These are phyloP conservation scores for Eulithis testata DNA, from an alignment of 2,888 invertebrate genomes.

Conservation along the genomic window DNA sequence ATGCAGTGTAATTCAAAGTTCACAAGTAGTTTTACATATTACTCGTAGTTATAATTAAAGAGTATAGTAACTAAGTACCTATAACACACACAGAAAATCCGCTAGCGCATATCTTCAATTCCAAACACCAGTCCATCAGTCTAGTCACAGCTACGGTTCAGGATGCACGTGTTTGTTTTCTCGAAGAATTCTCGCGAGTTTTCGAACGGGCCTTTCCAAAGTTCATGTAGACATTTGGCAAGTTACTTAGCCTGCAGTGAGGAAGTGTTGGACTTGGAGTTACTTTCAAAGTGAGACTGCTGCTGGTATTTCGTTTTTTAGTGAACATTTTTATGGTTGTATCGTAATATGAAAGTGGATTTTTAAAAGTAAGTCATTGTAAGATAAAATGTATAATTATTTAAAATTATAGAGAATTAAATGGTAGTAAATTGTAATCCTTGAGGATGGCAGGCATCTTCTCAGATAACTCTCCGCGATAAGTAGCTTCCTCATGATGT, in stretches of 20 bases:
- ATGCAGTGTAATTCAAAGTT: too few species aligned
- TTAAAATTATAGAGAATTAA: too few species aligned
- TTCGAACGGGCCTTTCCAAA: slow-evolving; percentile 11
- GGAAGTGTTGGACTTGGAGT: slow-evolving; percentile 3
- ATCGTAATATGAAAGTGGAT: slow-evolving; percentile 20
- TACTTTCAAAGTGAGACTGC: slow-evolving; percentile 3
- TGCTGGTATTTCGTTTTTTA: neutral
- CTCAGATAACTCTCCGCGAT: too few species aligned
- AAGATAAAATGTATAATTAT: too few species aligned
- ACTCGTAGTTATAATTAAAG: too few species aligned
- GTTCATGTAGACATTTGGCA: slow-evolving; percentile 3
- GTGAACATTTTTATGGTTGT: slow-evolving; percentile 5
- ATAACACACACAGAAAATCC: neutral
- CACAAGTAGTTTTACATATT: too few species aligned
- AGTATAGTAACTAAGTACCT: too few species aligned
- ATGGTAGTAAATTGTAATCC: too few species aligned
- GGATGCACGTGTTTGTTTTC: slow-evolving; percentile 22
- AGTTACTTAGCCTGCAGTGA: slow-evolving; percentile 1
- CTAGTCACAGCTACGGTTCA: slow-evolving; percentile 19
- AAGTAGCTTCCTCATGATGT: too few species aligned
- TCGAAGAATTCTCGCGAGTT: slow-evolving; percentile 22
- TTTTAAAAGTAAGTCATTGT: slow-evolving; percentile 24
- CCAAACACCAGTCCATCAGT: slow-evolving; percentile 16
- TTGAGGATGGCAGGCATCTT: too few species aligned
- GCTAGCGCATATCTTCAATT: slow-evolving; percentile 1